Base-by-base conservation (phyloP, 2,113 vertebrate species). In the Struthidea cinerea region DNA sequence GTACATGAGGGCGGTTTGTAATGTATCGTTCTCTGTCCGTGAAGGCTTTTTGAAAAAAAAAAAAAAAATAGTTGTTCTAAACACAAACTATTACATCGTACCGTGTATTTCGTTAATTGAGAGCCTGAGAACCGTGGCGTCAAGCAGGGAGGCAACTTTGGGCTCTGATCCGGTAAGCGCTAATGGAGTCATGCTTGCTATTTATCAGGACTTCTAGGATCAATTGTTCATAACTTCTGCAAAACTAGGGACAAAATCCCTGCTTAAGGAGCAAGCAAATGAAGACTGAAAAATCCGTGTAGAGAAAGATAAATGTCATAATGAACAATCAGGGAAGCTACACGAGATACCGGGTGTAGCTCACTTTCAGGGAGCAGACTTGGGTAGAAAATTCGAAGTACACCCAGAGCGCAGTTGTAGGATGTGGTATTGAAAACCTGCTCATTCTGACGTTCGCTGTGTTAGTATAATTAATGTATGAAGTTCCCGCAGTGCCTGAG, bases 21-120 rank as follows among this genome's bases (percentile, higher is more conserved):
- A 13, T 5, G 16, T 7, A 7, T 33, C 2, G 3, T 23, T 19
- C 7, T 27, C 65, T 37, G 3, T 44, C 60, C 52, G 0, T 4
- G 15, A 56, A 49, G 42, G 26, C 14, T 88, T 53, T 55, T 42
- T 33, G 37, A 23, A n/a, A n/a, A n/a, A n/a, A n/a, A n/a, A n/a
- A n/a, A n/a, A n/a, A n/a, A n/a, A n/a, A 35, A 3, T 47, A 28
- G 52, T 50, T 76, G 12, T 75, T 87, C n/a, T 16, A 26, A 83
- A 46, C 3, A 30, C 19, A 4, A n/a, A 84, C 8, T 19, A 35
- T 42, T 41, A 55, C 39, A 28, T 8, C 16, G 12, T 8, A 28
- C 47, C 11, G 2, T 50, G 11, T 28, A 6, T 78, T 91, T 68
- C 53, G 20, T 46, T 81, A 39, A 12, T 5, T 12, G 47, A 9